These are phyloP conservation scores for Sinonovacula constricta DNA, from an alignment of 1,140 invertebrate species.

Conservation along the genomic window DNA sequence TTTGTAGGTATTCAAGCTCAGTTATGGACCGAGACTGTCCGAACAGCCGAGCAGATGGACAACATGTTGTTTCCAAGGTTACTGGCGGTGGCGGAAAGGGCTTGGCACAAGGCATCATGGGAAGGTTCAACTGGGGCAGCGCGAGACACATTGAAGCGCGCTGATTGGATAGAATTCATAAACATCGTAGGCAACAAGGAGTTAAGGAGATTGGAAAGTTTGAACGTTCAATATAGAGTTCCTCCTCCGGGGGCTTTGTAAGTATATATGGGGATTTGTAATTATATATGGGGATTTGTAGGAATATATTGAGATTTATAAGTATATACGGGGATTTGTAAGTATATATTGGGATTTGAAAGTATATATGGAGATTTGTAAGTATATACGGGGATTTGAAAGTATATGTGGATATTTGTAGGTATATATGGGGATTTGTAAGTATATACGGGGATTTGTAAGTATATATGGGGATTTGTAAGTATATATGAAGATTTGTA, in stretches of 20 bases:
- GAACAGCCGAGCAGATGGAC: constrained; percentile 61
- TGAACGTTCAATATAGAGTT: constrained; percentile 57
- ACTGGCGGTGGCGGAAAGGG: constrained; percentile 69
- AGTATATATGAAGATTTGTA: too few relatives aligned
- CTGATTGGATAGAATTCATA: constrained; percentile 59
- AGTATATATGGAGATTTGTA: too few relatives aligned
- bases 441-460: too few relatives aligned
- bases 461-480: too few relatives aligned
- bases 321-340: too few relatives aligned
- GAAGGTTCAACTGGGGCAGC: constrained; percentile 39
- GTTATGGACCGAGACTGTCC: constrained; percentile 67
- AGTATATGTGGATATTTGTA: too few relatives aligned
- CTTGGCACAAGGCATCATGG: constrained; percentile 69
- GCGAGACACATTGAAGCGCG: background rate
- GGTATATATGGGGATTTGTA: too few relatives aligned
- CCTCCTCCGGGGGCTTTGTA: constrained; percentile 65
- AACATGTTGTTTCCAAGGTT: constrained; percentile 69
- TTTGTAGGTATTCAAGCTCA: constrained; percentile 64
- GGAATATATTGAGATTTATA: too few relatives aligned
- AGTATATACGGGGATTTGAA: too few relatives aligned
- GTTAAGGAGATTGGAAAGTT: constrained; percentile 57
- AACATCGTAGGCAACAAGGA: constrained; percentile 65
- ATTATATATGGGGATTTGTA: background rate
- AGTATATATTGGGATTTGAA: too few relatives aligned
- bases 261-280: too few relatives aligned